Base-by-base conservation (phyloP, 30 jellyfish, hydroid and myxozoan genomes). In the Aurelia aurita region DNA sequence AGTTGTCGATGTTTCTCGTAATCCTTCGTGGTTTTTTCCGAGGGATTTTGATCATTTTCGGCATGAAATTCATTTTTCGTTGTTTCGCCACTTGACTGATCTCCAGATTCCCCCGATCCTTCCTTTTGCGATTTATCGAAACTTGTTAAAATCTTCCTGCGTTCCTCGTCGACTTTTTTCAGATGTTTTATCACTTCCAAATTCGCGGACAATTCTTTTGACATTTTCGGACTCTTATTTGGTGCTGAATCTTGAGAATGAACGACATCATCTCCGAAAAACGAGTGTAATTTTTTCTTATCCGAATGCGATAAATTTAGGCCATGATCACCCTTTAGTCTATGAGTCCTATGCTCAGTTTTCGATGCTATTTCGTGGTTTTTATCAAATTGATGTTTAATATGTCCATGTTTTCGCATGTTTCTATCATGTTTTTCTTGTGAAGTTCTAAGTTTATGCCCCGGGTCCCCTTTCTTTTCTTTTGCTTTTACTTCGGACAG, bases 381-480 rank as follows among this genome's bases (percentile, higher is more conserved):
- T 49, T 7, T 66, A 13, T 23, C 57, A 81, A 57, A 15, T 72
- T 28, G 14, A 39, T 84, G 58, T 81, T 54, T 62, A 9, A 39
- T 39, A 39, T 39, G 7, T 39, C 51, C 51, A 39, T 39, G 51
- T 39, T 81, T 81, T 14, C 91, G 85, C 91, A 46, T 66, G 28
- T 81, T 67, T 43, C 53, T 22, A 23, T 2, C 28, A 4, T 49
- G 10, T 1, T 21, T 58, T 28, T 45, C 18, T 0, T 57, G 31
- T 5, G 19, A 11, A 15, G 61, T 66, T 39, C 46, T 28, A 20
- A 29, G 32, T 12, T 81, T 81, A 53, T 23, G 54, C 44, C 91
- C 91, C 76, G 55, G 34, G 78, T 81, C 91, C 77, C 91, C 91
- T 23, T 81, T 81, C 65, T 2, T 45, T 65, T 59, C 78, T 54